phyloP scores from a whole-genome alignment of 2,113 vertebrate genomes.

The Xenopus laevis region DNA sequence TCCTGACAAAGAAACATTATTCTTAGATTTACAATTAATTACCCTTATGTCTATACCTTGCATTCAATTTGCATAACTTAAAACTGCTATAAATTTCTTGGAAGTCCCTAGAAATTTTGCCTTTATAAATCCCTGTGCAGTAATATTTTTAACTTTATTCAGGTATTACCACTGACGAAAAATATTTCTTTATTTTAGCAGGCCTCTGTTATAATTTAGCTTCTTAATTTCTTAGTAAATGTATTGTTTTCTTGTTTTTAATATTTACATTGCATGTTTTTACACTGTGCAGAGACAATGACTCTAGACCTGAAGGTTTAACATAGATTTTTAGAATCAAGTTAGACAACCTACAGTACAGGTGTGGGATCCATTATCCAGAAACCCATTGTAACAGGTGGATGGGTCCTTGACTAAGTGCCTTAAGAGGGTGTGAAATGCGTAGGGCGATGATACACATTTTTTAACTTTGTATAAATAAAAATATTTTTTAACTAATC shows the following conservation, averaged over 20 bases:
- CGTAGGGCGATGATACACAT: too few species aligned
- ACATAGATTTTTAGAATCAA: too few species aligned
- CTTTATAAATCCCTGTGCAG: slow-evolving; percentile 68
- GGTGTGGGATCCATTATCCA: too few species aligned
- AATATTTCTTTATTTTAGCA: slow-evolving; percentile 66
- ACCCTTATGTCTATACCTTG: slow-evolving; percentile 91
- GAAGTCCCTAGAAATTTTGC: slow-evolving; percentile 68
- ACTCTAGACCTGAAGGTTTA: too few species aligned
- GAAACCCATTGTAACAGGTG: too few species aligned
- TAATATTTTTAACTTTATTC: slow-evolving; percentile 68
- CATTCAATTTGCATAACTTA: slow-evolving; percentile 97
- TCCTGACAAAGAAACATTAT: slow-evolving; percentile 97
- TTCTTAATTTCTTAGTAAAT: slow-evolving; percentile 11
- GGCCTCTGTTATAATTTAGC: slow-evolving; percentile 69
- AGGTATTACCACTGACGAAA: slow-evolving; percentile 66
- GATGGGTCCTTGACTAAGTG: too few species aligned
- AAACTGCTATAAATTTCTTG: slow-evolving; percentile 82
- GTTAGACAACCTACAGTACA: too few species aligned
- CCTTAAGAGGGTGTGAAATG: too few species aligned
- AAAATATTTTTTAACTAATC: too few species aligned
- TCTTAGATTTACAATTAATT: slow-evolving; percentile 99
- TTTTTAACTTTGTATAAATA: too few species aligned
- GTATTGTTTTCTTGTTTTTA: slow-evolving; percentile 49
- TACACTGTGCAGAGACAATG: slow-evolving; percentile 6
- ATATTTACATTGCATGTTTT: slow-evolving; percentile 76